Evolutionary conservation across 2,888 invertebrate species (phyloP), one percentile per base, ranked within the genome.

Genomic region (Calameuta idolon): DNA sequence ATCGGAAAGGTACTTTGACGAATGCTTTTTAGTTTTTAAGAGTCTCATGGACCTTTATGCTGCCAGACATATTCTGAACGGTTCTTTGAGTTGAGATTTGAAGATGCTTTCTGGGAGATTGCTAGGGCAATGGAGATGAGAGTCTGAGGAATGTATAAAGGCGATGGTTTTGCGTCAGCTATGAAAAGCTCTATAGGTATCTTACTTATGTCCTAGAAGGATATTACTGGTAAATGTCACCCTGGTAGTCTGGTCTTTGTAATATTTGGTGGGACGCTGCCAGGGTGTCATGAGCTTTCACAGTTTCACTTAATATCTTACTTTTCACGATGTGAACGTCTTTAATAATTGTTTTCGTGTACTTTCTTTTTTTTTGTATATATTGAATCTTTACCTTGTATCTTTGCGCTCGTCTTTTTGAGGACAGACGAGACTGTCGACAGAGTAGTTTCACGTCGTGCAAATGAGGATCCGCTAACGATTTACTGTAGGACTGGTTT

Each of bases 1-100:
- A 78, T 91, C 90, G 33, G 90, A 91, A 86, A 91, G 90, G 91
- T 91, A 90, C 79, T 76, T 77, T 73, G 23, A 75, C 40, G n/a
- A 76, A 73, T 69, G 68, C 12, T 75, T 76, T 40, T 69, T 35
- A 71, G 23, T 69, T 76, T 76, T 76, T 34, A 31, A 34, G 55
- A 5, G 9, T 55, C 55, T 55, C 55, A 55, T 55, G 55, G 23
- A 23, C 5, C 23, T 40, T 40, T 1, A 23, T 55, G 55, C 55
- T 55, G 55, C 23, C 55, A 55, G 55, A 55, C 55, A 23, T 55
- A 23, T 55, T 55, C 40, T 23, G 40, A 55, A 55, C 15, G 15
- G 40, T 55, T 23, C 23, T 23, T 55, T 55, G 23, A 55, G 55
- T 55, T 55, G 55, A 55, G 55, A 55, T 23, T 55, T 15, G 55